A percentile compares a stretch with the other conserved stretches of the same genome.
Conservation (phyloP, 2,888 invertebrate genomes). For the Tiliacea citrago region DNA sequence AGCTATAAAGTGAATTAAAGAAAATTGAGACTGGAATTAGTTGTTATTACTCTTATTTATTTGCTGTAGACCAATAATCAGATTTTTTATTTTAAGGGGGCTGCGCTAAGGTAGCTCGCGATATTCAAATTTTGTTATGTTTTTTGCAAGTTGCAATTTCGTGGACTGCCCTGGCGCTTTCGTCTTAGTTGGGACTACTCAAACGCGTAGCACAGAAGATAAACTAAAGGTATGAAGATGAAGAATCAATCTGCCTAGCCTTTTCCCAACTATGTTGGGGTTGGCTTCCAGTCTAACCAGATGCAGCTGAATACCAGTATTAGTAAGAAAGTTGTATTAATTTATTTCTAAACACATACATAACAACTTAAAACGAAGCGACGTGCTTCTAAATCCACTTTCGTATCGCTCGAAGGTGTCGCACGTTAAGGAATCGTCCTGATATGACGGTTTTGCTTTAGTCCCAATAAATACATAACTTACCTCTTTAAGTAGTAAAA, state of each 20-base stretch:
- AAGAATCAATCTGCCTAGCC: no score
- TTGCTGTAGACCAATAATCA: not conserved
- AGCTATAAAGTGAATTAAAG: constrained; percentile 24
- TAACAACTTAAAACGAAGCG: constrained; percentile 77
- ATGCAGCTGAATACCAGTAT: no score
- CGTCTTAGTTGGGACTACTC: not conserved
- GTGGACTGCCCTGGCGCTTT: no score
- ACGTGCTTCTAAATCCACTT: constrained; percentile 83
- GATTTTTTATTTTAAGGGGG: not conserved
- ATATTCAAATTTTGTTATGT: no score
- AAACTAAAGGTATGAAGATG: not conserved
- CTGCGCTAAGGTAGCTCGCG: no score
- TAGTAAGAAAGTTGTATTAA: constrained; percentile 71
- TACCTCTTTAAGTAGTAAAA: no score
- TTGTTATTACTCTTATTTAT: not conserved
- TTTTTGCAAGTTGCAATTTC: no score
- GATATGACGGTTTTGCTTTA: constrained; percentile 28
- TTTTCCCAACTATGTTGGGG: no score
- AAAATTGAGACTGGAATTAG: constrained; percentile 2
- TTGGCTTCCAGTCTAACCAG: no score
- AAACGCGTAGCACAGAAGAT: not conserved
- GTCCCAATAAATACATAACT: not conserved
- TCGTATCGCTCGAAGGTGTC: constrained; percentile 76
- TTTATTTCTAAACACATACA: constrained; percentile 73
- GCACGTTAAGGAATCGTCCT: constrained; percentile 65